Conservation (phyloP, 2,888 invertebrate genomes). For the Tribolium freemani region DNA sequence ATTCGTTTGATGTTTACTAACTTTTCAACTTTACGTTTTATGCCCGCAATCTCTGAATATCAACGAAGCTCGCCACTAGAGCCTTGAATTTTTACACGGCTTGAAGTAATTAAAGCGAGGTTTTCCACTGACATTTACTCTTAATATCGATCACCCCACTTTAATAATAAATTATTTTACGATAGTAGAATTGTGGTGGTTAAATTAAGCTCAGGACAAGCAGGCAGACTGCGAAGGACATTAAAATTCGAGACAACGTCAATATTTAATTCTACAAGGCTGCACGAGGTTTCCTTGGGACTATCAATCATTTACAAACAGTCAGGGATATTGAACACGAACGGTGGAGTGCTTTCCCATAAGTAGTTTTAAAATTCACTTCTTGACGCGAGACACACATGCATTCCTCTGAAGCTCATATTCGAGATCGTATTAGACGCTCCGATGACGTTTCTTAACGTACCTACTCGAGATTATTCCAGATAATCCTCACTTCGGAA, state of each 20-base stretch:
- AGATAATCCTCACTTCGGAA: conserved; percentile 3
- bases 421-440: conserved; percentile 22
- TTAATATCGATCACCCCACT: conserved; percentile 8
- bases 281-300: conserved; percentile 59
- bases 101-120: conserved; percentile 4
- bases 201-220: conserved; percentile 39
- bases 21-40: conserved; percentile 50
- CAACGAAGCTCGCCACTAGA: conserved; percentile 32
- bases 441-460: neutral
- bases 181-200: conserved; percentile 37
- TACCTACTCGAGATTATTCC: conserved; percentile 3
- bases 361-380: conserved; percentile 57
- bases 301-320: conserved; percentile 66
- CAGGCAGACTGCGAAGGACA: conserved; percentile 42
- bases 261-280: conserved; percentile 59
- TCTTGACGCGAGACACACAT: conserved; percentile 49
- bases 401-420: conserved; percentile 41
- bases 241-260: conserved; percentile 60
- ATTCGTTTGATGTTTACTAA: conserved; percentile 58
- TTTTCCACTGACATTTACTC: neutral
- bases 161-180: conserved; percentile 43
- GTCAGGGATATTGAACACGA: conserved; percentile 56
- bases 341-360: conserved; percentile 51
- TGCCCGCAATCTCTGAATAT: conserved; percentile 43
- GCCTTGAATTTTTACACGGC: neutral